Evolutionary conservation across 2,797 vertebrate genomes (phyloP), one percentile per base, ranked within the genome.

Genomic region (Selene dorsalis): DNA sequence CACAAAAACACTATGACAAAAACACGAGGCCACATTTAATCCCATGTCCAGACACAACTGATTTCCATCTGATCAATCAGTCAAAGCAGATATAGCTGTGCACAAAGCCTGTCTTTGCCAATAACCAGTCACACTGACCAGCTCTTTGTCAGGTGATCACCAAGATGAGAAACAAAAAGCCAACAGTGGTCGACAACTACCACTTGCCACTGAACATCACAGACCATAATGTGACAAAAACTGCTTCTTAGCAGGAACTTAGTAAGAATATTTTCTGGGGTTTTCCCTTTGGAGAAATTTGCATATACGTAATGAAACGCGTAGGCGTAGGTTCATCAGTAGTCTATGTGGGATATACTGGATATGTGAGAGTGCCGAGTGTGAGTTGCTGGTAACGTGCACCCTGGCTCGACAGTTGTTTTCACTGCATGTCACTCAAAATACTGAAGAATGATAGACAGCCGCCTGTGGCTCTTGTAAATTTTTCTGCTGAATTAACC

Each of bases 401-500:
- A 24, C 11, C 6, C 18, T 22, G 17, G 14, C 48, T 80, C 24
- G n/a, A 83, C 79, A 70, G 72, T 32, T 87, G 69, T 80, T 84
- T 84, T 77, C 57, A 57, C 55, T 39, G 26, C 2, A 4, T 5
- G 62, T 83, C 84, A 82, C 10, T 88, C 75, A 67, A 63, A 68
- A 74, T 32, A 7, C 66, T 10, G 58, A 59, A 28, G 64, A 56
- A 77, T 92, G 87, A 92, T 64, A 3, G 85, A 84, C 88, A 89
- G 86, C 78, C 20, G 85, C 83, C 84, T 76, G 79, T 85, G 79
- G 88, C 76, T 77, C 79, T 74, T 78, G 79, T 74, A 87, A 86
- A 88, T 70, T 62, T 47, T 68, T 79, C 85, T 68, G 73, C 82
- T 77, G 87, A 75, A 80, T 90, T 82, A 85, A 90, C 82, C 84